A percentile compares a stretch with the other conserved stretches of the same genome.
Conservation (phyloP, 2,888 invertebrate genomes). For the Criorhina ranunculi region DNA sequence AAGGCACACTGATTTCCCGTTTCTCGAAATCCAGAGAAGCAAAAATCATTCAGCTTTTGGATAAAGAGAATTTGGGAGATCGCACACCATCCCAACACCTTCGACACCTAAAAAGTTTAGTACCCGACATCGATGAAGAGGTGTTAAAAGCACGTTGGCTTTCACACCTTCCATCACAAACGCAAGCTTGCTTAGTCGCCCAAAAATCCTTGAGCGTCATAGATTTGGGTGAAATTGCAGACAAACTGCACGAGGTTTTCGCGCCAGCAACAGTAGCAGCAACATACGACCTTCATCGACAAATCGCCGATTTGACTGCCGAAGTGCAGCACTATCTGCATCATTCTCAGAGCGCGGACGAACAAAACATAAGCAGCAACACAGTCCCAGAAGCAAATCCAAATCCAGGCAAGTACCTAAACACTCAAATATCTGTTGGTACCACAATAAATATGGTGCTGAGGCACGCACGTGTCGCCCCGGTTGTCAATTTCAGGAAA, state of each 20-base stretch:
- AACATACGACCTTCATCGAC: not conserved
- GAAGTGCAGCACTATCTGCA: constrained; percentile 16
- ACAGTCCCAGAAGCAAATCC: not conserved
- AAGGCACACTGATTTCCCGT: constrained; percentile 23
- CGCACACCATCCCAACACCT: constrained; percentile 40
- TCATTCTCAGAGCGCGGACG: not conserved
- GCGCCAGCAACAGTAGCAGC: not conserved
- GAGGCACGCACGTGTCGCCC: constrained; percentile 15
- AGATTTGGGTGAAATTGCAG: no score
- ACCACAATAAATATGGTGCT: constrained; percentile 16
- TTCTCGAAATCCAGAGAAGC: constrained; percentile 34
- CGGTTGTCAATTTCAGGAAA: no score
- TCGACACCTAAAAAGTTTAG: constrained; percentile 42
- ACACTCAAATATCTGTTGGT: constrained; percentile 13
- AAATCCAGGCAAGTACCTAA: constrained; percentile 19
- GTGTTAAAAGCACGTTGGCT: constrained; percentile 18
- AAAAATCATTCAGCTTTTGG: constrained; percentile 34
- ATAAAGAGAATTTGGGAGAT: constrained; percentile 35
- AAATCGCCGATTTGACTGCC: constrained; percentile 16
- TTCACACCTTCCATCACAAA: constrained; percentile 2
- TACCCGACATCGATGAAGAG: constrained; percentile 17
- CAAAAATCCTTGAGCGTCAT: not conserved
- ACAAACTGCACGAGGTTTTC: not conserved
- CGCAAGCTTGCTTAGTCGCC: not conserved
- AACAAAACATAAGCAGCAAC: constrained; percentile 3